These are phyloP conservation scores for Drosophila murphyi DNA, from an alignment of 1,140 invertebrate genomes.

Conservation along the genomic window DNA sequence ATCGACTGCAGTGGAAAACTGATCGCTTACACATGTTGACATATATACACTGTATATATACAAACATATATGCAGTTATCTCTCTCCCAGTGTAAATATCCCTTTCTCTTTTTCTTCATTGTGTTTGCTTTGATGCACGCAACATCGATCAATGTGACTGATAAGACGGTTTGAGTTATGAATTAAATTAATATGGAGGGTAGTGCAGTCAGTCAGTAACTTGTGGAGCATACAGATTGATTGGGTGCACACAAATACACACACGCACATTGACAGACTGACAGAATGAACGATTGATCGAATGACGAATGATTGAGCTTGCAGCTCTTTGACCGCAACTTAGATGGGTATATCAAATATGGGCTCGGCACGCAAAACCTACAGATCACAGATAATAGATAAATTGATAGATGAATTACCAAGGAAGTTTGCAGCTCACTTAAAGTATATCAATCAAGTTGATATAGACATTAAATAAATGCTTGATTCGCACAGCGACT, in stretches of 20 bases:
- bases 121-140: conserved; percentile 37
- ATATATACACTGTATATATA: neutral
- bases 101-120: conserved; percentile 43
- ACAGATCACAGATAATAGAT: conserved; percentile 14
- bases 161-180: conserved; percentile 48
- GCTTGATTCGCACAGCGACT: no score
- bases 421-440: neutral
- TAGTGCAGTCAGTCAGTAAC: conserved; percentile 7
- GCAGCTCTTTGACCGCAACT: conserved; percentile 12
- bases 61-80: neutral
- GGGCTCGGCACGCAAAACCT: conserved; percentile 8
- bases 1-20: conserved; percentile 31
- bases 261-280: neutral
- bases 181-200: conserved; percentile 38
- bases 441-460: neutral
- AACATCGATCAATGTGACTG: conserved; percentile 54
- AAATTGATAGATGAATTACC: conserved; percentile 11
- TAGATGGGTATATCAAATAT: no score
- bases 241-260: neutral
- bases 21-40: conserved; percentile 21
- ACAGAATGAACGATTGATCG: conserved; percentile 11
- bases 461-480: neutral
- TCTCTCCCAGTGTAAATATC: conserved; percentile 21
- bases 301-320: conserved; percentile 1
- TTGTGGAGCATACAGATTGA: conserved; percentile 36